These are phyloP conservation scores for Caenorhabditis briggsae DNA, from an alignment of 1,140 invertebrate species.

Conservation along the genomic window DNA sequence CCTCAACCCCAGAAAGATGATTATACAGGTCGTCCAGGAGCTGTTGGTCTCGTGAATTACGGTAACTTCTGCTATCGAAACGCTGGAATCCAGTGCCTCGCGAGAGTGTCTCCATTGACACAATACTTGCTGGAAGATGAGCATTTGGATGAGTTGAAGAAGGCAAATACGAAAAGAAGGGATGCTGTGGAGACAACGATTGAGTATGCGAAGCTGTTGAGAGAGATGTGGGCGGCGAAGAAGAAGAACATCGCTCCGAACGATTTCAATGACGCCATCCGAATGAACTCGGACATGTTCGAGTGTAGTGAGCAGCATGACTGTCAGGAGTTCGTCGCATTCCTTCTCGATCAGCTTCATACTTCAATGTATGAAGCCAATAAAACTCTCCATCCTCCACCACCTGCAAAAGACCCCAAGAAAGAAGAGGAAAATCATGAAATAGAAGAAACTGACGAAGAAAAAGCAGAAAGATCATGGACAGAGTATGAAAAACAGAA, in stretches of 20 bases:
- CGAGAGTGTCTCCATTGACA: slow-evolving; percentile 61
- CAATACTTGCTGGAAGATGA: slow-evolving; percentile 56
- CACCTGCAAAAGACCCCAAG: not conserved
- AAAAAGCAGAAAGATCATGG: slow-evolving; percentile 78
- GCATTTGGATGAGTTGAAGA: slow-evolving; percentile 40
- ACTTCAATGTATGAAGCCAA: slow-evolving; percentile 86
- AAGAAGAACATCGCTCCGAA: slow-evolving; percentile 85
- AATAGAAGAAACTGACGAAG: slow-evolving; percentile 80
- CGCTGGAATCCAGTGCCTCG: slow-evolving; percentile 62
- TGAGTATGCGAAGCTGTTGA: slow-evolving; percentile 85
- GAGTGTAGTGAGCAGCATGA: slow-evolving; percentile 90
- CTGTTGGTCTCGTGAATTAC: slow-evolving; percentile 62
- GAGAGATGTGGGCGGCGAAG: slow-evolving; percentile 84
- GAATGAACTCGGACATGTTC: slow-evolving; percentile 81
- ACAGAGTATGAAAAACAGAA: slow-evolving; percentile 67
- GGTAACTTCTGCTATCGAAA: slow-evolving; percentile 65
- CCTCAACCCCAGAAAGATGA: not conserved
- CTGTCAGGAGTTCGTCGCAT: slow-evolving; percentile 92
- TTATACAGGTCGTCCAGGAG: slow-evolving; percentile 53
- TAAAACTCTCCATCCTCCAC: slow-evolving; percentile 59
- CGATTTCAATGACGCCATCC: slow-evolving; percentile 84
- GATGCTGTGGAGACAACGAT: slow-evolving; percentile 79
- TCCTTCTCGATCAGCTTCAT: slow-evolving; percentile 90
- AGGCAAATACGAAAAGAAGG: not conserved
- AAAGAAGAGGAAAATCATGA: slow-evolving; percentile 73